These are phyloP conservation scores for Conistra vaccinii DNA, from an alignment of 2,888 invertebrate genomes.

Conservation along the genomic window DNA sequence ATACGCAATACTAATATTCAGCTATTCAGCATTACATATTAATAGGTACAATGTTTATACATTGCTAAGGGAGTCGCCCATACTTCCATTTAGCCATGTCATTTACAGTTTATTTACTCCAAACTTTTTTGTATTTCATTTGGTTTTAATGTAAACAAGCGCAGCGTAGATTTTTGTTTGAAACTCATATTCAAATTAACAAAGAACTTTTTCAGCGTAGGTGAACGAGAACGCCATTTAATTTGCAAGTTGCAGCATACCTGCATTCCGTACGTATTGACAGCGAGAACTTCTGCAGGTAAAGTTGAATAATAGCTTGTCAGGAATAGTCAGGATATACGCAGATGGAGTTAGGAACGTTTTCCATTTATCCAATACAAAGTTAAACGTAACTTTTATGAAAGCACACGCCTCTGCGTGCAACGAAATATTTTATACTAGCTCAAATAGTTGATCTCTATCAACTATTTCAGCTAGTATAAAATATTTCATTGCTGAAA, in stretches of 20 bases:
- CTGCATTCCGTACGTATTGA: conserved; percentile 8
- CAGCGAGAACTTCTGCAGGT: conserved; percentile 40
- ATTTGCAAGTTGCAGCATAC: conserved; percentile 40
- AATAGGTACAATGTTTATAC: too few relatives aligned
- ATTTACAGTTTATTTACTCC: conserved; percentile 23
- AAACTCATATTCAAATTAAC: conserved; percentile 44
- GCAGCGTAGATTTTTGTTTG: conserved; percentile 17
- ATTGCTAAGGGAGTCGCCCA: too few relatives aligned
- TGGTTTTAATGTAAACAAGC: conserved; percentile 15
- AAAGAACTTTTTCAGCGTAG: conserved; percentile 41
- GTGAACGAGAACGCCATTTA: conserved; percentile 47
- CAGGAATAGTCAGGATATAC: conserved; percentile 20
- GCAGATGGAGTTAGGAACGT: conserved; percentile 15
- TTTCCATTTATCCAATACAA: conserved; percentile 28
- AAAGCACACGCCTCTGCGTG: conserved; percentile 10
- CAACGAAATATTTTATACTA: too few relatives aligned
- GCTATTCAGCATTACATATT: too few relatives aligned
- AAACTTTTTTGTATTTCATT: conserved; percentile 17
- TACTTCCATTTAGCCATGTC: too few relatives aligned
- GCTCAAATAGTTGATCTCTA: too few relatives aligned
- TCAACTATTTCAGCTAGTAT: background rate
- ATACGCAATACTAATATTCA: too few relatives aligned
- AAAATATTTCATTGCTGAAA: background rate
- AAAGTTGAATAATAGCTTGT: conserved; percentile 58
- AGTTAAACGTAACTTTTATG: background rate